Percentiles rank a stretch among this genome's conserved stretches.
These are phyloP conservation scores for Coracopsis vasa DNA, from an alignment of 2,113 vertebrate species.

Conservation along the genomic window DNA sequence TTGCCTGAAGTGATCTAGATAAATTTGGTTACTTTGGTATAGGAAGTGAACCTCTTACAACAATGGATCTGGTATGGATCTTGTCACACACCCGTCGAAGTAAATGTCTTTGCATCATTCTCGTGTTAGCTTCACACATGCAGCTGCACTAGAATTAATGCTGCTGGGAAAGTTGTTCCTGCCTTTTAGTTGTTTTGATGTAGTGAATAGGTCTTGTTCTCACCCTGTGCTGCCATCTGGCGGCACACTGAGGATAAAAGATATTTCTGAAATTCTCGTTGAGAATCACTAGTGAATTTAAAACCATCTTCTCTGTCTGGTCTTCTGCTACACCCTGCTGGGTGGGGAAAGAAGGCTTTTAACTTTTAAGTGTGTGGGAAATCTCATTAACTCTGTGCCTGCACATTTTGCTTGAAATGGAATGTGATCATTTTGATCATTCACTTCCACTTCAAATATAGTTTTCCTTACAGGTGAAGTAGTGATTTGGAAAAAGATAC, in stretches of 20 bases:
- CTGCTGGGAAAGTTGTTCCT: neutral
- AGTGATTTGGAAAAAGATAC: neutral
- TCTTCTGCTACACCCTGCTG: neutral
- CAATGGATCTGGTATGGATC: neutral
- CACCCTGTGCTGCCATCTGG: neutral
- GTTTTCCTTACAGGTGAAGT: neutral
- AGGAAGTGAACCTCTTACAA: neutral
- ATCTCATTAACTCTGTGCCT: neutral
- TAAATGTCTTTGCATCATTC: neutral
- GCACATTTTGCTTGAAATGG: neutral
- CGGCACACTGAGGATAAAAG: neutral
- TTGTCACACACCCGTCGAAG: neutral
- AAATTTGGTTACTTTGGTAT: neutral
- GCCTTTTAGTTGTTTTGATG: neutral
- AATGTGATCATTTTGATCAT: neutral
- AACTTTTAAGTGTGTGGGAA: neutral
- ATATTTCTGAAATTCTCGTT: neutral
- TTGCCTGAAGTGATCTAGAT: neutral
- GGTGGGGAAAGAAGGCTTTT: rapidly evolving
- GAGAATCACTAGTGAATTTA: neutral
- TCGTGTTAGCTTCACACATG: neutral
- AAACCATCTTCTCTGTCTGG: neutral
- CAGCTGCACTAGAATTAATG: neutral
- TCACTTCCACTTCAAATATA: neutral
- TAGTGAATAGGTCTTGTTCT: neutral